phyloP scores from a whole-genome alignment of 2,888 invertebrate genomes.

The Hirudinaria manillensis region DNA sequence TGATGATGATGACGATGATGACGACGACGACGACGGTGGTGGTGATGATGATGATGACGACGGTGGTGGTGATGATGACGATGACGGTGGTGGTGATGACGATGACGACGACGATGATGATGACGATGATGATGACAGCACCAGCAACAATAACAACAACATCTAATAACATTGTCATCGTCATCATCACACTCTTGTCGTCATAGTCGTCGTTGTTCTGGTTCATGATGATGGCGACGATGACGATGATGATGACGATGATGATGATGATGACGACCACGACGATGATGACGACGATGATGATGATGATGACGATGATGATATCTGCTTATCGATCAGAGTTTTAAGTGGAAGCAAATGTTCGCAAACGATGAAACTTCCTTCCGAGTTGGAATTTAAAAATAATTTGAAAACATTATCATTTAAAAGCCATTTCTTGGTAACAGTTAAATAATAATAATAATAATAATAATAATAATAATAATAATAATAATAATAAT shows the following conservation, averaged over 20 bases:
- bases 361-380: no score
- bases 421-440: no score
- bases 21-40: conserved; percentile 25
- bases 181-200: no score
- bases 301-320: conserved; percentile 29
- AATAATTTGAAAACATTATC: no score
- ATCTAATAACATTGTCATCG: no score
- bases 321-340: background rate
- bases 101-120: conserved; percentile 23
- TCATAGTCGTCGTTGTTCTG: no score
- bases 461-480: no score
- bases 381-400: no score
- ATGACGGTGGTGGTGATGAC: conserved; percentile 28
- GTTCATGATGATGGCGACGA: conserved; percentile 32
- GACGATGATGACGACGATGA: conserved; percentile 25
- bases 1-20: conserved; percentile 41
- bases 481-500: no score
- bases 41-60: conserved; percentile 2
- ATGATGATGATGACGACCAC: conserved; percentile 35
- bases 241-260: conserved; percentile 41
- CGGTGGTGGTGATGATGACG: conserved; percentile 22
- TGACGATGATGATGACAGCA: conserved; percentile 10
- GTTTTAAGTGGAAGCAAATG: no score
- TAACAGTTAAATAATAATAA: no score
- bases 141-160: background rate